phyloP scores from a whole-genome alignment of 2,888 invertebrate species.

The Athalia cordata region DNA sequence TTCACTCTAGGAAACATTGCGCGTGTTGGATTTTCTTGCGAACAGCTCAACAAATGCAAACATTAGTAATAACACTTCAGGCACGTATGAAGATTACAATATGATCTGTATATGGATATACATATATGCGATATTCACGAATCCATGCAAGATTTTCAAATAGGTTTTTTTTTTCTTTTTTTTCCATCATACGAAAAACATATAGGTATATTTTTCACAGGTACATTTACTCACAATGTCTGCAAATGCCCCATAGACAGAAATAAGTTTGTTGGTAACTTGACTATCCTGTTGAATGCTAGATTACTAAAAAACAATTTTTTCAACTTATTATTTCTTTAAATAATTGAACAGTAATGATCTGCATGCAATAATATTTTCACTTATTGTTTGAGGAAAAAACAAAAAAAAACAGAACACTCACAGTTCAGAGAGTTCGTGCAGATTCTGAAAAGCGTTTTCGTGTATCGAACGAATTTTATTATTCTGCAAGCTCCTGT shows the following conservation, averaged over 20 bases:
- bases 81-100: slow-evolving; percentile 36
- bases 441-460: slow-evolving; percentile 73
- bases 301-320: slow-evolving; percentile 72
- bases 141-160: background rate
- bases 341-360: background rate
- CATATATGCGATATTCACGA: background rate
- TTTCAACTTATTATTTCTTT: too few relatives aligned
- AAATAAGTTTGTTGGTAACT: slow-evolving; percentile 73
- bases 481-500: slow-evolving; percentile 71
- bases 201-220: background rate
- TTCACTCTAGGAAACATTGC: slow-evolving; percentile 66
- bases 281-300: slow-evolving; percentile 73
- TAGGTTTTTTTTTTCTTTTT: background rate
- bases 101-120: background rate
- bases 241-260: slow-evolving; percentile 70
- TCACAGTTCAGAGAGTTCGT: slow-evolving; percentile 75
- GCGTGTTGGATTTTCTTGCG: slow-evolving; percentile 60
- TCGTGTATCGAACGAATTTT: slow-evolving; percentile 72
- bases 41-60: slow-evolving; percentile 13
- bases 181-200: background rate
- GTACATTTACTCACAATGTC: slow-evolving; percentile 74
- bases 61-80: slow-evolving; percentile 53
- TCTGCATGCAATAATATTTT: slow-evolving; percentile 10
- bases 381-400: slow-evolving; percentile 23
- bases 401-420: slow-evolving; percentile 60